Evolutionary conservation across 2,888 invertebrate genomes (phyloP), one percentile per base, ranked within the genome.

Genomic region (Neoitamus cyanurus): DNA sequence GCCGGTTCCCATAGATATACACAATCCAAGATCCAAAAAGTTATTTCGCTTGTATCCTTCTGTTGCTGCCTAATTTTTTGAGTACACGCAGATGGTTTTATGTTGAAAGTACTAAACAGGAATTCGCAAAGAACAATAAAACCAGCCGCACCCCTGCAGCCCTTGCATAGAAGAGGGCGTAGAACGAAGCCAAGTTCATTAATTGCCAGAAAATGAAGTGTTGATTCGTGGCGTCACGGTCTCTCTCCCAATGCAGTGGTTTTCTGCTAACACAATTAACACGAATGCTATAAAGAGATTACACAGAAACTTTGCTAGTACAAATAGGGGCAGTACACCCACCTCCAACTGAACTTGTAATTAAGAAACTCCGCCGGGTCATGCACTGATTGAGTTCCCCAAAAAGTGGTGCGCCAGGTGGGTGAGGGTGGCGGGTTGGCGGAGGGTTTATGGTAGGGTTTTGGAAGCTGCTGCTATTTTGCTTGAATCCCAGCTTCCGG

Each of bases 321-420:
- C 78, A 78, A 78, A 78, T 78, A 78, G 31, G 78, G 78, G 78
- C 46, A 28, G 46, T 36, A n/a, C 0, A 9, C 20, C 46, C 31
- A 25, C 58, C 58, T 25, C 58, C 58, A 15, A 58, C 37, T 25
- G 30, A 75, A 75, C 13, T 37, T 36, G 30, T 78, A 78, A 78
- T 78, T 78, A 78, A 78, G 78, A 48, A 78, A 78, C 78, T 78
- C 78, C 36, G 28, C n/a, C 46, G 68, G 36, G 68, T 34, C 30
- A 34, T 58, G 68, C 68, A 68, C 34, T 82, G 82, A 82, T 82
- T 82, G 34, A 82, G 58, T 68, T 82, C 78, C 58, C 58, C 58
- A 20, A 58, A 58, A 58, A 58, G 58, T 58, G 58, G 58, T 58
- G 25, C 7, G 58, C 11, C 25, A 20, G 58, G 58, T 25, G 58